Conservation (phyloP, 2,888 invertebrate species). For the Tipula lateralis region DNA sequence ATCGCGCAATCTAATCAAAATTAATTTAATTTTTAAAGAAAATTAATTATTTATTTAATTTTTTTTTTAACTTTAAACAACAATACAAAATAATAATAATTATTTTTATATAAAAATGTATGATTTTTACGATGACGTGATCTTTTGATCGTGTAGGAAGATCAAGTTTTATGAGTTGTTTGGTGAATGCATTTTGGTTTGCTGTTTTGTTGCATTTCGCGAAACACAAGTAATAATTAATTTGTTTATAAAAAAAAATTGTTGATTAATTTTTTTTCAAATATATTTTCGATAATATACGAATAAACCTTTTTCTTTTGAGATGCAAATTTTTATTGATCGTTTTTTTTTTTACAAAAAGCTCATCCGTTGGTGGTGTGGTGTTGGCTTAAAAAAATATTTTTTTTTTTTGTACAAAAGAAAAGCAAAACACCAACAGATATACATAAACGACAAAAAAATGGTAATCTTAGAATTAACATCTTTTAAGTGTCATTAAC, state of each 20-base stretch:
- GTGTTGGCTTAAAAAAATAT: background rate
- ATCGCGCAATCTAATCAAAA: background rate
- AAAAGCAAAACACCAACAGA: background rate
- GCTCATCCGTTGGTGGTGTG: background rate
- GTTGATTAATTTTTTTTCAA: background rate
- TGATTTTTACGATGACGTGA: background rate
- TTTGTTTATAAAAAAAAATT: background rate
- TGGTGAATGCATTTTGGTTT: background rate
- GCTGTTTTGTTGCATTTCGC: background rate
- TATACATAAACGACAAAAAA: background rate
- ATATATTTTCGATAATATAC: background rate
- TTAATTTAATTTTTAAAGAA: background rate
- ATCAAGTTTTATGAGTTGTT: background rate
- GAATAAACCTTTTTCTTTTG: background rate
- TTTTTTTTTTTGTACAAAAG: background rate
- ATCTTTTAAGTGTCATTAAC: slow-evolving; percentile 11
- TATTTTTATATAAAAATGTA: background rate
- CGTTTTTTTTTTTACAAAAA: background rate
- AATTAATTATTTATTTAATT: background rate
- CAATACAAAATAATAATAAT: background rate
- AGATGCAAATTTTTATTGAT: slow-evolving; percentile 2
- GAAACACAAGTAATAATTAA: background rate
- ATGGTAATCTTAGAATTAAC: background rate
- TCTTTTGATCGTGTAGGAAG: slow-evolving; percentile 19
- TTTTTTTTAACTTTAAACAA: background rate